Evolutionary conservation across 1,140 invertebrate genomes (phyloP), one percentile per base, ranked within the genome.

Genomic region (Dermatophagoides farinae): DNA sequence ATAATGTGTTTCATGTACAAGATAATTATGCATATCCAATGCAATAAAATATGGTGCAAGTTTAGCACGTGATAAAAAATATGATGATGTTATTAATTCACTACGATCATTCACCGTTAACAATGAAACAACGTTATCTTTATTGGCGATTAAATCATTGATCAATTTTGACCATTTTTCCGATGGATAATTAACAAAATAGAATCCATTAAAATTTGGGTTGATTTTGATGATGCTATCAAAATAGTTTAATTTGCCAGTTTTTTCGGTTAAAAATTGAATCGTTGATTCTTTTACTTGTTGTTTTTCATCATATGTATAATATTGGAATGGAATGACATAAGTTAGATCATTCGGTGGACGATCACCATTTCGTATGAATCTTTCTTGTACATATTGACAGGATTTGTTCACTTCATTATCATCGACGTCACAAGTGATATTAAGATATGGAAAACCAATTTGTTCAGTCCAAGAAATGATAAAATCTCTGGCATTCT

Each of bases 401-500:
- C 18, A 47, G 8, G 43, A 49, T 20, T 72, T 70, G 8, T 31
- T 31, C 8, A 31, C 8, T 31, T 31, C 31, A 31, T n/a, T n/a
- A 53, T 78, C 77, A 8, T 49, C 18, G n/a, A 77, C 79, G 57
- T 81, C 77, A 64, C 78, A 72, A 0, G 70, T 74, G 37, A 86
- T 75, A 2, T 73, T 79, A 14, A 86, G 75, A 23, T 85, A 67
- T 1, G 90, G 90, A 65, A 82, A 86, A 8, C 90, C 89, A 82
- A 86, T 91, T 74, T 96, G 89, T 46, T 79, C 76, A 0, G 85
- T 91, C 86, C 88, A 97, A 0, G 88, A 90, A 65, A 88, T 80
- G 84, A 95, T 87, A 51, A 95, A 82, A 10, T 84, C 70, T 0
- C 79, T 79, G 6, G 84, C 70, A 44, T 55, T 38, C 14, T 62